Evolutionary conservation across 2,888 invertebrate genomes (phyloP).

Genomic region (Oscheius myriophilus): DNA sequence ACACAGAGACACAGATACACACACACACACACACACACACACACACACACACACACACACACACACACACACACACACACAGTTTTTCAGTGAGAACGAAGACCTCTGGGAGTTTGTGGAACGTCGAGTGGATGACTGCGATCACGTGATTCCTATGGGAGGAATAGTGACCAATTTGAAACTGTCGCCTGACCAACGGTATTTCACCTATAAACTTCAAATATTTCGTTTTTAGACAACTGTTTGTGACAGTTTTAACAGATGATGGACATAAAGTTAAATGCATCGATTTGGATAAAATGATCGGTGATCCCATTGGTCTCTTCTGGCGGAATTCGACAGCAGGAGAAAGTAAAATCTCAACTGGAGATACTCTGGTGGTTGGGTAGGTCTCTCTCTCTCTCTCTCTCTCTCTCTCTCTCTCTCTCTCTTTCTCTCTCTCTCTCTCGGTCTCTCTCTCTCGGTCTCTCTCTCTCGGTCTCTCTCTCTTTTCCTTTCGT

Average conservation of each 20-base stretch:
- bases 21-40: no score
- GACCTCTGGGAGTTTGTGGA: slow-evolving; percentile 25
- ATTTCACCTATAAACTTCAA: background rate
- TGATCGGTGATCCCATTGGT: slow-evolving; percentile 26
- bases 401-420: background rate
- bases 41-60: no score
- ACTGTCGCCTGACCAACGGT: slow-evolving; percentile 27
- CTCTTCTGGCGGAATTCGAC: background rate
- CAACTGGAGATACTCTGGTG: slow-evolving; percentile 9
- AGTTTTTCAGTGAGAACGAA: slow-evolving; percentile 10
- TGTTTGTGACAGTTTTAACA: slow-evolving; percentile 5
- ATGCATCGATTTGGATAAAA: slow-evolving; percentile 31
- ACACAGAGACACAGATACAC: no score
- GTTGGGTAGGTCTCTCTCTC: slow-evolving; percentile 10
- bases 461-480: background rate
- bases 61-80: no score
- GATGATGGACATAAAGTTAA: background rate
- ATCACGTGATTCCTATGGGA: slow-evolving; percentile 23
- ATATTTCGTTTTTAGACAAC: background rate
- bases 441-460: background rate
- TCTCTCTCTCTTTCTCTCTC: no score
- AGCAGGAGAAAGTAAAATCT: background rate
- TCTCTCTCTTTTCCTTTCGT: background rate
- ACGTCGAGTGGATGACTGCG: slow-evolving; percentile 24
- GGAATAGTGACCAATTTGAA: slow-evolving; percentile 9